Conservation (phyloP, 1,140 invertebrate species). For the Schlechtendalia chinensis region DNA sequence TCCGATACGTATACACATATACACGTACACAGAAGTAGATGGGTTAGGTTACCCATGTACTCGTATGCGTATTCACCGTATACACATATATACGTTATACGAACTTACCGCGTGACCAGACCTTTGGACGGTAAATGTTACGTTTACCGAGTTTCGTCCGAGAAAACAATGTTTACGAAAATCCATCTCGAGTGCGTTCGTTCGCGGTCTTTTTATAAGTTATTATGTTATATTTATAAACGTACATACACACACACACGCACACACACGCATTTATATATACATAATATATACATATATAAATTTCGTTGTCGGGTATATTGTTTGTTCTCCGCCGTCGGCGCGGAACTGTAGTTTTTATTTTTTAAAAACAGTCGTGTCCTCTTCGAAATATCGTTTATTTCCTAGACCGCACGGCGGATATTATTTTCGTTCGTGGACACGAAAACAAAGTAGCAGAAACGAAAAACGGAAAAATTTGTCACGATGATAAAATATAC, state of each 20-base stretch:
- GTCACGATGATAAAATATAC: conserved; percentile 36
- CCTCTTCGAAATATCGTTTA: conserved; percentile 14
- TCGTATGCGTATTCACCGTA: too few species aligned
- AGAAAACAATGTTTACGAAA: conserved; percentile 8
- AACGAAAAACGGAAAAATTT: conserved; percentile 1
- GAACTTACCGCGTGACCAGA: too few species aligned
- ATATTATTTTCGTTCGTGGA: not conserved
- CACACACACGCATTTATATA: too few species aligned
- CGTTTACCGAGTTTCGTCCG: not conserved
- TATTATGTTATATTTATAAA: too few species aligned
- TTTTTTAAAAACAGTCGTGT: conserved; percentile 2
- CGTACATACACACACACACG: too few species aligned
- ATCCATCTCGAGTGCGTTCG: not conserved
- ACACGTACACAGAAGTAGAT: not conserved
- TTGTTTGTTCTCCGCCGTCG: not conserved
- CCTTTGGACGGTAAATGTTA: conserved; percentile 11
- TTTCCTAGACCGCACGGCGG: not conserved
- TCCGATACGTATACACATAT: not conserved
- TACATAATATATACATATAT: too few species aligned
- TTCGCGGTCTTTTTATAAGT: not conserved
- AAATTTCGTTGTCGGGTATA: not conserved
- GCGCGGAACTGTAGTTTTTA: not conserved
- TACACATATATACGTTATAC: too few species aligned
- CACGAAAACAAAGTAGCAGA: not conserved
- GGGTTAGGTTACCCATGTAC: not conserved